Conservation (phyloP, 2,113 vertebrate species). For the Alligator sinensis region DNA sequence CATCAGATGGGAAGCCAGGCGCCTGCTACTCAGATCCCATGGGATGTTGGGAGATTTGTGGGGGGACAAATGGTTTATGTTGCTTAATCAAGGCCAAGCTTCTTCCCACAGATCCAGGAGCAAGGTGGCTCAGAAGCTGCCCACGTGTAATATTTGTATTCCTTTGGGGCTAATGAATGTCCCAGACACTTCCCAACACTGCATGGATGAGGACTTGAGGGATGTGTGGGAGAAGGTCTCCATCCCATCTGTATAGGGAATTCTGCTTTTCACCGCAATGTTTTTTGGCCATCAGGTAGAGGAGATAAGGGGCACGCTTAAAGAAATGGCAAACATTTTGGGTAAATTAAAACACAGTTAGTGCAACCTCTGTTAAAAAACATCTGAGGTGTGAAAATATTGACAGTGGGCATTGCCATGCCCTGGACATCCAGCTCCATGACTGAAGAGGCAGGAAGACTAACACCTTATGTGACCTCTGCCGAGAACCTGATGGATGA, state of each 20-base stretch:
- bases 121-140: neutral
- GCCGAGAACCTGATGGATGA: neutral
- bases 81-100: conserved; percentile 22
- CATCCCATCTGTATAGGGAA: neutral
- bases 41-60: neutral
- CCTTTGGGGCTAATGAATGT: conserved; percentile 24
- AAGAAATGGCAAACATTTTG: neutral
- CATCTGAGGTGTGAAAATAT: neutral
- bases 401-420: neutral
- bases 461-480: neutral
- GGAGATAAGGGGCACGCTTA: neutral
- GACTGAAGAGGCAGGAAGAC: neutral
- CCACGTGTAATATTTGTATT: neutral
- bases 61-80: neutral
- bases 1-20: neutral
- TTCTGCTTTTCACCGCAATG: neutral
- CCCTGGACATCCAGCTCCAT: neutral
- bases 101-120: neutral
- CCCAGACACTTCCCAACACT: neutral
- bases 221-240: neutral
- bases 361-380: neutral
- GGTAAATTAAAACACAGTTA: conserved; percentile 16
- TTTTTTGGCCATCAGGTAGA: neutral
- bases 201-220: neutral
- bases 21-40: neutral